Percentiles rank a stretch among this genome's conserved stretches.
Conservation (phyloP, 2,797 vertebrate genomes). For the Hypotaenidia philippensis region DNA sequence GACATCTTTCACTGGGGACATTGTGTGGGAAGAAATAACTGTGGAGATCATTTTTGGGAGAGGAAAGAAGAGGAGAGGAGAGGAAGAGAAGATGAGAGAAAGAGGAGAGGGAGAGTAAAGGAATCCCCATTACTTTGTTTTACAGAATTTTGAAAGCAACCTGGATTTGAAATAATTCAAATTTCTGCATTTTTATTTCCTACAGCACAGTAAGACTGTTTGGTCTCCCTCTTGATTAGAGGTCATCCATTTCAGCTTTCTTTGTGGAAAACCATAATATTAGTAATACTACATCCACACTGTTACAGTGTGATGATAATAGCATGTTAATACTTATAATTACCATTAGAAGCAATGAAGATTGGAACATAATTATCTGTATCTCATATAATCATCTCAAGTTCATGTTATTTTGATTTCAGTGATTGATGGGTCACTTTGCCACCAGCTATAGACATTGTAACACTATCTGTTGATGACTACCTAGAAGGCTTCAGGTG, state of each 20-base stretch:
- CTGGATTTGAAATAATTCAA: background rate
- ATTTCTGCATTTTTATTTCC: background rate
- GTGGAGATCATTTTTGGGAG: background rate
- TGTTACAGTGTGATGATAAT: background rate
- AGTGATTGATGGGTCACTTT: background rate
- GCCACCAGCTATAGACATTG: background rate
- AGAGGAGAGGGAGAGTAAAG: background rate
- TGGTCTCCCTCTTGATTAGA: background rate
- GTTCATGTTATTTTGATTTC: background rate
- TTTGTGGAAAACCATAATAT: background rate
- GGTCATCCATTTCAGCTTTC: background rate
- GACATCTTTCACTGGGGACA: background rate
- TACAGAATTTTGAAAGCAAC: background rate
- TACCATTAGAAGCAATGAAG: background rate
- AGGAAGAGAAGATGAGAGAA: background rate
- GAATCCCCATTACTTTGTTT: background rate
- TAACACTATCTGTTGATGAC: background rate
- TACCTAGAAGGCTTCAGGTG: background rate
- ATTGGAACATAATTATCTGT: slow-evolving; percentile 2
- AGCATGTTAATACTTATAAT: slow-evolving; percentile 13
- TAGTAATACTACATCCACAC: background rate
- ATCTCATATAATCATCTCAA: background rate
- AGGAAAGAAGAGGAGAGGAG: background rate
- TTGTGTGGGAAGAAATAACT: background rate
- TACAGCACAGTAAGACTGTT: background rate